A percentile compares a stretch with the other conserved stretches of the same genome.
Conservation (phyloP, 1,140 invertebrate species). For the Drosophila chauvacae region DNA sequence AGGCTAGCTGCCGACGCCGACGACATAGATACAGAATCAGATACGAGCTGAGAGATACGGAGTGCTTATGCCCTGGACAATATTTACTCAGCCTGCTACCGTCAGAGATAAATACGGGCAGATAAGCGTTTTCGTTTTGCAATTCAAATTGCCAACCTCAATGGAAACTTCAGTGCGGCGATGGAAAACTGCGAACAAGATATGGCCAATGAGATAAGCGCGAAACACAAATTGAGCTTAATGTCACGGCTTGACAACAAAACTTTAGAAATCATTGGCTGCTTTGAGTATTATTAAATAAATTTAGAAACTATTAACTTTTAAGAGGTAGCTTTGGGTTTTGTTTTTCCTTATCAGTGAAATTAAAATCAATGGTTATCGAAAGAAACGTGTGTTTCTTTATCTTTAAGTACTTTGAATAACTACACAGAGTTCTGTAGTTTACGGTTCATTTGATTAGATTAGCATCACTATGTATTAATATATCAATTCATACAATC, state of each 20-base stretch:
- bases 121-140: conserved; percentile 63
- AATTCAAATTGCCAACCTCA: conserved; percentile 64
- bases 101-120: conserved; percentile 43
- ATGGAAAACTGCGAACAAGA: conserved; percentile 44
- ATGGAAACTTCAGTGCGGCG: conserved; percentile 37
- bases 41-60: conserved; percentile 26
- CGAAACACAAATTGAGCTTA: conserved; percentile 49
- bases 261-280: neutral
- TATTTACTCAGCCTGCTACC: conserved; percentile 50
- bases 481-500: neutral
- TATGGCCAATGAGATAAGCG: conserved; percentile 46
- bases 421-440: no score
- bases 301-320: neutral
- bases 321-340: no score
- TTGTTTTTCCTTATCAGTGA: neutral
- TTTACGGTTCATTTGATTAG: neutral
- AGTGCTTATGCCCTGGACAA: conserved; percentile 22
- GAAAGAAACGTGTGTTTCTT: neutral
- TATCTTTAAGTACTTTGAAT: neutral
- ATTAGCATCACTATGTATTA: no score
- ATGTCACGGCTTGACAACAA: conserved; percentile 35
- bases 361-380: neutral
- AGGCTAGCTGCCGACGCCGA: neutral
- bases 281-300: conserved; percentile 4
- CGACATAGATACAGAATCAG: conserved; percentile 37